Base-by-base conservation (phyloP, 2,797 vertebrate genomes). In the Pteronotus mesoamericanus region DNA sequence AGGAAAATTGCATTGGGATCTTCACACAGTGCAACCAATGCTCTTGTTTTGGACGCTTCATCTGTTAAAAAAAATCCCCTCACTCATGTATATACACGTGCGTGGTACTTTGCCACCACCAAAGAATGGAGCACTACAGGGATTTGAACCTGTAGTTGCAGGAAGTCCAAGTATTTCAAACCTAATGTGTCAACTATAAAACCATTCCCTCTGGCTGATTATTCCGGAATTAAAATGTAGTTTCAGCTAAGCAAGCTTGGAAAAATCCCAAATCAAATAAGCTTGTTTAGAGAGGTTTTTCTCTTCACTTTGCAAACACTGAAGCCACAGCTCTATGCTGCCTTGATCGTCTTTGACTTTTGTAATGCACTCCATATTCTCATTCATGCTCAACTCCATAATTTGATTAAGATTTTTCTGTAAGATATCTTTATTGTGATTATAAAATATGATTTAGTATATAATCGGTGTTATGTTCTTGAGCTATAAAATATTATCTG, bases 231-330 rank as follows among this genome's bases (percentile, higher is more conserved):
- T 96, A 96, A 95, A 96, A 94, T 83, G 72, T 68, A 93, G 83
- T 97, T 96, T 93, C 94, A 96, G 91, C 96, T 96, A 93, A 94
- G 72, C 55, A 84, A 90, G 61, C 68, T 92, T 97, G 97, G 95
- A 97, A 97, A 96, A 93, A 74, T 95, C 68, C 96, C 96, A 97
- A 96, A 96, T 92, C 95, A 97, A 97, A 97, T 96, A 97, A 91
- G 34, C 78, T 82, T 97, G 71, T 96, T 97, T 95, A 87, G 83
- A 95, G 91, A 94, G 66, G 32, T 32, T 91, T 91, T 78, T 74
- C n/a, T 55, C 15, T 19, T 69, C 21, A 51, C 42, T 91, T 78
- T 74, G 86, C 59, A 87, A 93, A 91, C 55, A 71, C 66, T 39
- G 18, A 97, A 91, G 86, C 34, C 71, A 86, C 24, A 48, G 19